phyloP scores from a whole-genome alignment of 2,888 invertebrate species.

The Limenitis camilla region DNA sequence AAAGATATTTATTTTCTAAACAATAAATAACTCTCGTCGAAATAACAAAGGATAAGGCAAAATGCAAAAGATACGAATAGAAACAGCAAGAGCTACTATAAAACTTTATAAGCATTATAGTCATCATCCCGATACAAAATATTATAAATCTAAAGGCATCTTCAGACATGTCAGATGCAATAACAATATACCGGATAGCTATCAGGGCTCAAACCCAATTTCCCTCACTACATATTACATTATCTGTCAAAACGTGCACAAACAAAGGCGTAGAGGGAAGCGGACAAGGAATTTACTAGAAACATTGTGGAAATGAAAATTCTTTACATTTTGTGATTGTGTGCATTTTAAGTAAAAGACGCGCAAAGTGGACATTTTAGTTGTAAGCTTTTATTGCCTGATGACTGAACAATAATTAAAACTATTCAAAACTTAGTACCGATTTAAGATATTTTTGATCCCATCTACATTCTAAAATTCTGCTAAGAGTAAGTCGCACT shows the following conservation, averaged over 20 bases:
- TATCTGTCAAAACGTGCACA: constrained; percentile 51
- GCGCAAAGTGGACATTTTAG: neutral
- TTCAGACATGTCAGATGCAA: constrained; percentile 34
- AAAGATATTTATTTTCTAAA: too few species aligned
- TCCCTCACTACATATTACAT: constrained; percentile 51
- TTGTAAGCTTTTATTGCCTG: neutral
- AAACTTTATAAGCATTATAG: constrained; percentile 8
- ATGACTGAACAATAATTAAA: too few species aligned
- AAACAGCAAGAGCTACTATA: neutral
- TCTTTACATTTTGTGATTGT: constrained; percentile 11
- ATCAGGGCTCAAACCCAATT: constrained; percentile 42
- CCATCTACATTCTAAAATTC: too few species aligned
- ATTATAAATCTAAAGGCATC: constrained; percentile 14
- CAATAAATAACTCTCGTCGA: too few species aligned
- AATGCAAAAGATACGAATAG: too few species aligned
- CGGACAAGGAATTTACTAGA: constrained; percentile 30
- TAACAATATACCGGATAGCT: constrained; percentile 32
- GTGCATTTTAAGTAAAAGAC: neutral
- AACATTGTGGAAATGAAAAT: constrained; percentile 30
- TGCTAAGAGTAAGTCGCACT: too few species aligned
- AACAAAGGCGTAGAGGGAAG: constrained; percentile 27
- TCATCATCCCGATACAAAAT: constrained; percentile 5
- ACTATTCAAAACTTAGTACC: too few species aligned
- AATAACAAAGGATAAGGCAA: too few species aligned
- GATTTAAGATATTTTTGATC: too few species aligned